Evolutionary conservation across 2,888 invertebrate genomes (phyloP).

Genomic region (Calliphora vomitoria): DNA sequence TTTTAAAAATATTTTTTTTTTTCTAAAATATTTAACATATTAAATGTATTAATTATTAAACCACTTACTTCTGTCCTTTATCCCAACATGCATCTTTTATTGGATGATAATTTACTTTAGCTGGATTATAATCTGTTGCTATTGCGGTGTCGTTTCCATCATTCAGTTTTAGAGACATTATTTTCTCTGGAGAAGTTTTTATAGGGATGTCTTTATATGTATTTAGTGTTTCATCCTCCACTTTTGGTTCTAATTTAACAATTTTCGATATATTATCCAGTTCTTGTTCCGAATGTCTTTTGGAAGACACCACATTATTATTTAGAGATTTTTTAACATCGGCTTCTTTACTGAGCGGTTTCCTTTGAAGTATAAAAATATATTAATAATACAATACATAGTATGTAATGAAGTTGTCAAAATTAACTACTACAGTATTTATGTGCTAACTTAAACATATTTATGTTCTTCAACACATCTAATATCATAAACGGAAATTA

Average conservation of each 20-base stretch:
- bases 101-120: constrained; percentile 91
- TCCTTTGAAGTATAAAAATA: neutral
- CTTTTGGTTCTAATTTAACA: constrained; percentile 14
- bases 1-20: no score
- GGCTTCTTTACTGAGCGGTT: neutral
- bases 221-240: neutral
- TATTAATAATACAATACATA: no score
- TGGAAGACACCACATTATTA: neutral
- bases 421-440: no score
- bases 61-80: constrained; percentile 87
- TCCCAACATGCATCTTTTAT: constrained; percentile 93
- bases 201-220: neutral
- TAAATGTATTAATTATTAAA: no score
- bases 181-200: neutral
- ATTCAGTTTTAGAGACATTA: constrained; percentile 41
- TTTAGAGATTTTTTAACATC: neutral
- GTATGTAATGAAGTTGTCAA: no score
- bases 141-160: constrained; percentile 25
- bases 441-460: no score
- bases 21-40: no score
- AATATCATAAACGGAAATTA: no score
- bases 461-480: no score
- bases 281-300: constrained; percentile 41
- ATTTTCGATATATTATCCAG: constrained; percentile 5
- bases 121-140: constrained; percentile 88